Conservation (phyloP, 2,797 vertebrate species). For the Labeo calbasu region DNA sequence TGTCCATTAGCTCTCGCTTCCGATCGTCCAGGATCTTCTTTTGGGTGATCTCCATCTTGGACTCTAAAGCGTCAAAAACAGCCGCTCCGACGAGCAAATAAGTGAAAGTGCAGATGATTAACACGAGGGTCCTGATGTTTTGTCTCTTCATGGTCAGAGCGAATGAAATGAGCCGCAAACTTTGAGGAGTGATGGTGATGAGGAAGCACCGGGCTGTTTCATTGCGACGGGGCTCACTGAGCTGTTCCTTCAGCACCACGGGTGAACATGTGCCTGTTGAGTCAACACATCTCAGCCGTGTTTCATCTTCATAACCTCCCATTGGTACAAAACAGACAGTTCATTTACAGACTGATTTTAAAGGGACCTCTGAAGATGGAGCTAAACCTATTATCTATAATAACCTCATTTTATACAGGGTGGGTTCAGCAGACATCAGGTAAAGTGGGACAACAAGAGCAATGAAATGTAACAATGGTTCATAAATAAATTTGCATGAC, state of each 20-base stretch:
- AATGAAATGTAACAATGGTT: neutral
- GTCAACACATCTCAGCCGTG: conserved; percentile 10
- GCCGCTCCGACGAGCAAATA: conserved; percentile 93
- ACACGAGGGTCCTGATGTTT: conserved; percentile 89
- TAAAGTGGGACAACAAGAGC: neutral
- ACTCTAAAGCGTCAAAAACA: conserved; percentile 92
- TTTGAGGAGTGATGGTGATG: conserved; percentile 76
- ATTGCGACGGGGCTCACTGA: conserved; percentile 78
- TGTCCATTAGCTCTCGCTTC: conserved; percentile 77
- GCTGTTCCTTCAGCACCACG: conserved; percentile 95
- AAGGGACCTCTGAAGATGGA: neutral
- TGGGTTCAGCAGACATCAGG: neutral
- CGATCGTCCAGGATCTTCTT: conserved; percentile 73
- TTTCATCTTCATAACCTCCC: conserved; percentile 26
- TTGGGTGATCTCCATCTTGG: conserved; percentile 82
- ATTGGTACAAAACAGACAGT: neutral
- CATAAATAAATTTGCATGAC: neutral
- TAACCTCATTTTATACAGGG: neutral
- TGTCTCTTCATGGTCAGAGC: conserved; percentile 90
- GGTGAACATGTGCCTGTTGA: conserved; percentile 61
- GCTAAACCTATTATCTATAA: neutral
- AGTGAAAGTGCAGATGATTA: conserved; percentile 91
- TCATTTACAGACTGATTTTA: neutral
- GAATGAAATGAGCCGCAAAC: conserved; percentile 49
- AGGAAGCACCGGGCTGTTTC: conserved; percentile 81